These are phyloP conservation scores for Sarcophaga subvicina DNA, from an alignment of 2,888 invertebrate genomes.

Conservation along the genomic window DNA sequence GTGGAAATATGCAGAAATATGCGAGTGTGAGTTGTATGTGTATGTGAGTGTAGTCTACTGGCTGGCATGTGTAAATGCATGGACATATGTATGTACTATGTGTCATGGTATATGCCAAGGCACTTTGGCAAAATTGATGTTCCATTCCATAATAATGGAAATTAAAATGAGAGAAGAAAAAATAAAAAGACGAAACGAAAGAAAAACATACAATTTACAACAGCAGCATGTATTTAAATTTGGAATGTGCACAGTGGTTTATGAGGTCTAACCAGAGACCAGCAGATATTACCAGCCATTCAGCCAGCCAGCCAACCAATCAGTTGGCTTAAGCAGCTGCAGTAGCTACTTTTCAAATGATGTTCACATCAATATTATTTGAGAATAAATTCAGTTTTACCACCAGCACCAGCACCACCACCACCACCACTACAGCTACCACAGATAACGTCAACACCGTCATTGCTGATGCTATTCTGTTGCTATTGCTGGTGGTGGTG, in stretches of 20 bases:
- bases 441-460: no score
- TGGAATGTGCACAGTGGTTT: conserved; percentile 54
- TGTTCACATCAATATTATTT: no score
- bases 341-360: no score
- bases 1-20: no score
- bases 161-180: no score
- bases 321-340: background rate
- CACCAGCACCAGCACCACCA: background rate
- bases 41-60: no score
- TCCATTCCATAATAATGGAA: conserved; percentile 2
- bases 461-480: no score
- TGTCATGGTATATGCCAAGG: background rate
- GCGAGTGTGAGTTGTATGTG: no score
- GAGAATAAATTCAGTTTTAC: background rate
- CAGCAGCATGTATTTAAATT: conserved; percentile 5
- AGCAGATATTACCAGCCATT: background rate
- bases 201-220: conserved; percentile 29
- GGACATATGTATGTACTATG: no score
- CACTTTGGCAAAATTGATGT: conserved; percentile 67
- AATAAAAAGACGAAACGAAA: background rate
- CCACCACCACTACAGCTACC: background rate
- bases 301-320: background rate
- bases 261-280: background rate
- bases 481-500: no score
- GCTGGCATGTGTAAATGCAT: no score